These are phyloP conservation scores for Pangasianodon hypophthalmus DNA, from an alignment of 2,113 vertebrate genomes.

Conservation along the genomic window DNA sequence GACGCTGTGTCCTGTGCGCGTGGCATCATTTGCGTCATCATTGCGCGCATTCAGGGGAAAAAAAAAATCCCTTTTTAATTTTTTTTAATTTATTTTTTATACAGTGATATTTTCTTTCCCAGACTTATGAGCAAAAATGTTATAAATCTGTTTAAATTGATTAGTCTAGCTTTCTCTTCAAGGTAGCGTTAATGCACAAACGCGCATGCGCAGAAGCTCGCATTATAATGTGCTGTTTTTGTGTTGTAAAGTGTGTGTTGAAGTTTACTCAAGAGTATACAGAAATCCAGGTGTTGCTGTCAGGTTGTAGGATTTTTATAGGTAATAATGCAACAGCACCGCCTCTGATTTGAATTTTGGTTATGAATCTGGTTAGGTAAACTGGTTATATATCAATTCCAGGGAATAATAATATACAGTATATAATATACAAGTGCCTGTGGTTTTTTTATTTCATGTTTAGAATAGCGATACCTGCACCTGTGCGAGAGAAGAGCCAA, in stretches of 20 bases:
- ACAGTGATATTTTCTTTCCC: background rate
- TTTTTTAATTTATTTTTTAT: background rate
- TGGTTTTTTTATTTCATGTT: background rate
- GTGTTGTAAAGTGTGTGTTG: too few relatives aligned
- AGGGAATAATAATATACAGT: background rate
- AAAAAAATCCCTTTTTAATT: background rate
- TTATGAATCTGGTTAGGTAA: background rate
- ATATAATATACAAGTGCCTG: background rate
- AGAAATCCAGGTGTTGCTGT: background rate
- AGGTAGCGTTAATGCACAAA: background rate
- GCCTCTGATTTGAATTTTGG: background rate
- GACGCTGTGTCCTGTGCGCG: background rate
- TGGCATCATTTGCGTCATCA: conserved; percentile 18
- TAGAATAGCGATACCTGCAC: background rate
- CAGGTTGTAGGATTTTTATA: background rate
- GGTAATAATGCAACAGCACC: background rate
- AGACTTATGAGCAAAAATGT: background rate
- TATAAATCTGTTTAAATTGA: background rate
- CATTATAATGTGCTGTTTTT: background rate
- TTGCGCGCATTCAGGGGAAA: background rate
- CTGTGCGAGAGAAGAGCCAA: background rate
- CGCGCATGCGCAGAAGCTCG: background rate
- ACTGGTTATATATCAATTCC: background rate
- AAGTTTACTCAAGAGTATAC: background rate
- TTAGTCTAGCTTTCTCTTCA: background rate